Evolutionary conservation across 2,113 vertebrate genomes (phyloP), one percentile per base, ranked within the genome.

Genomic region (Procavia capensis): DNA sequence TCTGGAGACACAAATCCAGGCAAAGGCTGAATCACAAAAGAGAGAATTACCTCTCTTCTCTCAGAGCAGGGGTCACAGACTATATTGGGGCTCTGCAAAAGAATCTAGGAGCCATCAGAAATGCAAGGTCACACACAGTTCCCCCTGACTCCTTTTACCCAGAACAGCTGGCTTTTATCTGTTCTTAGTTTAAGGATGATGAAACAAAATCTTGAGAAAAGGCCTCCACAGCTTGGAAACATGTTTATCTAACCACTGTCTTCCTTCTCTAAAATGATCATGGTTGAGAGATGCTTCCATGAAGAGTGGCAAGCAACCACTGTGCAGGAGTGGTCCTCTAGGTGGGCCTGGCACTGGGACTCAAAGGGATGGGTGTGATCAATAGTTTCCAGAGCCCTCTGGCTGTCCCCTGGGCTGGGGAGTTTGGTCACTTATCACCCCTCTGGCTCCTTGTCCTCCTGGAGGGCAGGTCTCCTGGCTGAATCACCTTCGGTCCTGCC

Each of bases 401-500:
- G 54, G 45, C 59, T n/a, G 63, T 88, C 41, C 36, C 22, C 76
- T 16, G 29, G 84, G 61, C 50, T 57, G 14, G 9, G 4, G 61
- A 41, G 64, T 34, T 20, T 6, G 6, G 43, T 47, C 64, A 64
- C 88, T 47, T 63, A 50, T 63, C 63, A 81, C 75, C 85, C 9
- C 4, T 81, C 80, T 89, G 85, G 84, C 70, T 91, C 81, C 82
- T 61, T 57, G 61, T 90, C 50, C 43, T 95, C 92, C 80, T 0
- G 5, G 27, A 95, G 90, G 63, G 76, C 70, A 81, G 84, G 61
- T 88, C 43, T 93, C 95, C 87, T 4, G 0, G 64, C 75, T 94
- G 91, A 97, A 91, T 97, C 95, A 94, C 25, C 63, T 36, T 47
- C 64, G 61, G 72, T 61, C 85, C 88, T 74, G 85, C 79, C 78